Base-by-base conservation (phyloP, 2,113 vertebrate genomes). In the Peromyscus leucopus region DNA sequence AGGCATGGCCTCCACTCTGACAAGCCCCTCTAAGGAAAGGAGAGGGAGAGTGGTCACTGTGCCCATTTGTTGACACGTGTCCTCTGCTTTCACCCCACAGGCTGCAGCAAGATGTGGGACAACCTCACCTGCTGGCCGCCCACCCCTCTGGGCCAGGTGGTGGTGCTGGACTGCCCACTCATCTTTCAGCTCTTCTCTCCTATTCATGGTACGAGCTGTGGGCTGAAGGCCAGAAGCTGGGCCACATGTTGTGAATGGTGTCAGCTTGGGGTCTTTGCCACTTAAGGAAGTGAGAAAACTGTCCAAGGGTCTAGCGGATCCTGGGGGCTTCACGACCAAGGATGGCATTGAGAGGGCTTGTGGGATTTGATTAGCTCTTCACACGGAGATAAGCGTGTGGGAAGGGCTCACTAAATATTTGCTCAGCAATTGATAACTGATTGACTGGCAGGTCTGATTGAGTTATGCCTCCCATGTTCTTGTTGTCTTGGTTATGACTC, bases 51-150 rank as follows among this genome's bases (percentile, higher is more conserved):
- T 63, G 61, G 61, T 76, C 36, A 5, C 24, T 26, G 3, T 42
- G 94, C 51, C 55, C 31, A 42, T 31, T 42, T n/a, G 33, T n/a
- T 94, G 90, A 96, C 63, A 33, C 2, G 0, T 74, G 36, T 69
- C 39, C 88, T 93, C 71, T 96, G 95, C 79, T 95, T 69, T 98
- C 39, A 96, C 90, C 87, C 86, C 90, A 31, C 98, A 99, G 99
- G 99, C 76, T 99, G 99, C 94, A 97, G 98, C 92, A 99, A 98
- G 93, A 99, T 99, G 93, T 99, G 99, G 99, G 99, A 99, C 93
- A 99, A 99, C 93, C 98, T 99, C 69, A 99, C 99, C 0, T 99
- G 99, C 96, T 99, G 99, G 99, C 99, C 99, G 0, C 98, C 99
- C 33, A 99, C 99, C 2, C 98, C 94, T 16, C 97, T 98, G 3